These are phyloP conservation scores for Callipepla squamata DNA, from an alignment of 2,113 vertebrate genomes.

Conservation along the genomic window DNA sequence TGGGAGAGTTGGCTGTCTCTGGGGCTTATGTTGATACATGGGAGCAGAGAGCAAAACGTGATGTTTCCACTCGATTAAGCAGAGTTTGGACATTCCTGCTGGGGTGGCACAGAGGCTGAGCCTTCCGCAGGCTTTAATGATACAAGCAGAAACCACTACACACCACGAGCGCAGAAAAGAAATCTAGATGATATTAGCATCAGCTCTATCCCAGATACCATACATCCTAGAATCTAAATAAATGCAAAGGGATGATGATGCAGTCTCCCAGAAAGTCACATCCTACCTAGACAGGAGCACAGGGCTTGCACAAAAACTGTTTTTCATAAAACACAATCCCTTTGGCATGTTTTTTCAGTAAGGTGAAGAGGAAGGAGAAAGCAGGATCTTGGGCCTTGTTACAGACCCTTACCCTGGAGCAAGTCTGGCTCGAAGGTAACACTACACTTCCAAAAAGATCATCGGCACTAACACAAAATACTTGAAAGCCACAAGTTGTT, in stretches of 20 bases:
- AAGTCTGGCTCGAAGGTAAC: background rate
- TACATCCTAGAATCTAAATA: background rate
- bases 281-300: background rate
- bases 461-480: background rate
- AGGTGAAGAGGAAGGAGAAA: background rate
- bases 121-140: background rate
- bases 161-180: accelerated
- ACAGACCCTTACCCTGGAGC: background rate
- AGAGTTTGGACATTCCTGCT: accelerated
- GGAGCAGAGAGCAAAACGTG: background rate
- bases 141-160: background rate
- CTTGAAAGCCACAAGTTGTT: background rate
- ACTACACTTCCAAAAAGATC: background rate
- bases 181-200: background rate
- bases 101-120: background rate
- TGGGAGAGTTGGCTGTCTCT: background rate
- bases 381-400: background rate
- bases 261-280: background rate
- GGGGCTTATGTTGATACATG: background rate
- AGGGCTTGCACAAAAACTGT: background rate
- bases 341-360: background rate
- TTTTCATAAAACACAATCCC: background rate
- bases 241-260: background rate
- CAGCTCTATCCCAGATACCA: background rate
- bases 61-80: background rate